phyloP scores from a whole-genome alignment of 2,888 invertebrate species.

The Drosophila demipolita region DNA sequence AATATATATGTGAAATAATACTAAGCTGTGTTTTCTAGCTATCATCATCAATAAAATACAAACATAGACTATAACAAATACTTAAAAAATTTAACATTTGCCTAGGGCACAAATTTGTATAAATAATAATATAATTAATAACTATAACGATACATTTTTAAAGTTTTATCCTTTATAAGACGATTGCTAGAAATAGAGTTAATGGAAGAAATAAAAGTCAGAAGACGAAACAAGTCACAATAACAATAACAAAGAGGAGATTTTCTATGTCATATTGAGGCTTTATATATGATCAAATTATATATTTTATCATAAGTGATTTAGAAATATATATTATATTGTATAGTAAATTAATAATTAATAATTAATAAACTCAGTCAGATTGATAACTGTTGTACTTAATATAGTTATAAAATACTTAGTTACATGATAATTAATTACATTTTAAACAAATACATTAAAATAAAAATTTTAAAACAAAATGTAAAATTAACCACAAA shows the following conservation, averaged over 20 bases:
- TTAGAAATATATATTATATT: no score
- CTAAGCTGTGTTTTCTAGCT: conserved; percentile 32
- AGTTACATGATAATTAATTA: no score
- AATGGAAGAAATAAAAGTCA: neutral
- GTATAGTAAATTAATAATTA: no score
- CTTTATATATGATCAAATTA: no score
- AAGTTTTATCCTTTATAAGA: neutral
- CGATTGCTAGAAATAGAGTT: neutral
- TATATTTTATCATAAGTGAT: no score
- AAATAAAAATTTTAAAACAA: no score
- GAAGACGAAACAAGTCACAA: neutral
- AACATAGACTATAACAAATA: conserved; percentile 2
- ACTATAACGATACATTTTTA: neutral
- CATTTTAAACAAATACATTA: no score
- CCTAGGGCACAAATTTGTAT: conserved; percentile 10
- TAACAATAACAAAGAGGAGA: no score
- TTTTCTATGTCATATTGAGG: no score
- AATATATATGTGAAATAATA: conserved; percentile 42
- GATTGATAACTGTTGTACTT: neutral
- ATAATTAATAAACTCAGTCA: neutral
- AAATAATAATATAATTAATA: neutral
- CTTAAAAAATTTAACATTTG: conserved; percentile 14
- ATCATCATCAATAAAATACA: conserved; percentile 2
- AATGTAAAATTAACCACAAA: no score
- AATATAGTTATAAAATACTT: no score